Evolutionary conservation across 2,888 invertebrate species (phyloP).

Genomic region (Amblyjoppa proteus): DNA sequence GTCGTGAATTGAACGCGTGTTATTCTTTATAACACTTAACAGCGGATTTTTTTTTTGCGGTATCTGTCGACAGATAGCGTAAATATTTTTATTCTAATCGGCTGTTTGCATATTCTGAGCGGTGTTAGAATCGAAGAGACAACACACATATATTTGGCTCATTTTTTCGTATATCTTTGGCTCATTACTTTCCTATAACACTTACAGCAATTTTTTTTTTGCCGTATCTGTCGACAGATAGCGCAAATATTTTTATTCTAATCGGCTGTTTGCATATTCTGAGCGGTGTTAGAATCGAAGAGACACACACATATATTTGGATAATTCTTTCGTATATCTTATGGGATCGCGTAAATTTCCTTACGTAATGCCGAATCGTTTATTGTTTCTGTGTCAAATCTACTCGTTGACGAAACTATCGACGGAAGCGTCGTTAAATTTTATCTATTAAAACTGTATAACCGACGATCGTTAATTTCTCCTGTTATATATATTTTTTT

Average conservation of each 20-base stretch:
- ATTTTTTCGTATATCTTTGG: not conserved
- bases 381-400: conserved; percentile 9
- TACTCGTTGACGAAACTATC: not conserved
- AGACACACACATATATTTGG: not conserved
- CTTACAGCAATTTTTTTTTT: not conserved
- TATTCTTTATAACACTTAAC: not conserved
- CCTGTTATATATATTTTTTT: not conserved
- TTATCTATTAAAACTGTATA: not conserved
- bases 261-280: not conserved
- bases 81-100: not conserved
- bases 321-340: not conserved
- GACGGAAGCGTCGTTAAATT: not conserved
- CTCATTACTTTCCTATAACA: not conserved
- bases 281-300: not conserved
- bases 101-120: not conserved
- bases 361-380: not conserved
- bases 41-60: not conserved
- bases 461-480: conserved; percentile 8
- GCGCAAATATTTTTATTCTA: not conserved
- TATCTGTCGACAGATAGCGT: not conserved
- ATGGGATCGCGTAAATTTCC: not conserved
- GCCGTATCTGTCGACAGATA: not conserved
- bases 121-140: not conserved
- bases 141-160: too few relatives aligned
- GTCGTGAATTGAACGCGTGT: not conserved